Evolutionary conservation across 2,113 vertebrate species (phyloP).

Genomic region (Pica pica): DNA sequence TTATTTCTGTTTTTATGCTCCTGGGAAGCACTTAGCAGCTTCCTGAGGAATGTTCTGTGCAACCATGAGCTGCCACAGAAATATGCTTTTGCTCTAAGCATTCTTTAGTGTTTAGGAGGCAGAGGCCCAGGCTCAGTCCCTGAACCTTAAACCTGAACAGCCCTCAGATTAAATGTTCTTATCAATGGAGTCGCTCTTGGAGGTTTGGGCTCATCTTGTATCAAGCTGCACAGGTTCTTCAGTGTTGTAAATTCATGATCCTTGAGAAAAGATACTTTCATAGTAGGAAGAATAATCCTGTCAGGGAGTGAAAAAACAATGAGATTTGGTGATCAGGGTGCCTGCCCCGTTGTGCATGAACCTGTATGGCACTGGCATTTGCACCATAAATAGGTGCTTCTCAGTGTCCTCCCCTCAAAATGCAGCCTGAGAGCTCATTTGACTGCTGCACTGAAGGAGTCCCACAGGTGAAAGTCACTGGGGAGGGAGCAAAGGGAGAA

Average conservation of each 20-base stretch:
- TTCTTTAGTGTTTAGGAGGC: neutral
- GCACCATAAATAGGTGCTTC: accelerated
- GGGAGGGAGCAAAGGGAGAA: neutral
- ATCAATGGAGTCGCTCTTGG: neutral
- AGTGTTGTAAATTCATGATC: neutral
- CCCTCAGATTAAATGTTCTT: neutral
- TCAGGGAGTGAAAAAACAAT: neutral
- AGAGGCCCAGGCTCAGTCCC: neutral
- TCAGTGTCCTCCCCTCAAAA: neutral
- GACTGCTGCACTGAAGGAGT: accelerated
- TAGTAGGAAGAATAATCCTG: neutral
- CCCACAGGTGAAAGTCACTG: too few relatives aligned
- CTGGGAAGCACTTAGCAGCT: constrained; percentile 40
- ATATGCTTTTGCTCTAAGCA: neutral
- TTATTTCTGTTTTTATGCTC: constrained; percentile 34
- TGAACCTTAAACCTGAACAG: neutral
- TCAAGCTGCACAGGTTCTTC: neutral
- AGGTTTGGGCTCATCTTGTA: neutral
- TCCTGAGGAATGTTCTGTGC: constrained; percentile 40
- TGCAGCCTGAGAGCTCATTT: neutral
- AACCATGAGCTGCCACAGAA: neutral
- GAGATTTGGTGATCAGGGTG: neutral
- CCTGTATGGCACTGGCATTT: neutral
- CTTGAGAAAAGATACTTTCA: neutral
- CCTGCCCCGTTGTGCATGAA: neutral